Percentiles rank a stretch among this genome's conserved stretches.
Evolutionary conservation across 23 tunicate species (phyloP).

Genomic region (Trididemnum clinides): DNA sequence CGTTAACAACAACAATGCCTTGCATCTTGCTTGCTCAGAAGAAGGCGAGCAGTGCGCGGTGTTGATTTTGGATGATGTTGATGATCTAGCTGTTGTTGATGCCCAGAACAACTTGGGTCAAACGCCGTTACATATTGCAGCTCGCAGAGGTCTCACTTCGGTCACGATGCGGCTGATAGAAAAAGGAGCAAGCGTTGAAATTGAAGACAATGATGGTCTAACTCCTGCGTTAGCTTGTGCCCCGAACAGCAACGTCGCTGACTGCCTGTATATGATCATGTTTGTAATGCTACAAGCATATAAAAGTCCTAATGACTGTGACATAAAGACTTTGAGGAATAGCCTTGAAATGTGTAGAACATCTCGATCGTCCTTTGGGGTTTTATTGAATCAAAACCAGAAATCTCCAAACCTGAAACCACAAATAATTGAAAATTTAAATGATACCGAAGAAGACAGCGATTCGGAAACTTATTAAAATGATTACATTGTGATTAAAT

Average conservation of each 20-base stretch:
- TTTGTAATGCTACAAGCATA: constrained; percentile 48
- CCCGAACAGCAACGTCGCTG: constrained; percentile 78
- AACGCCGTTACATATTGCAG: constrained; percentile 84
- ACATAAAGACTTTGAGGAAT: constrained; percentile 18
- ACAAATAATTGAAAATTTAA: background rate
- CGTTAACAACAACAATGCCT: constrained; percentile 72
- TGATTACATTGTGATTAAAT: too few species aligned
- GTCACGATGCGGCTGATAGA: constrained; percentile 56
- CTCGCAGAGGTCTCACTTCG: constrained; percentile 55
- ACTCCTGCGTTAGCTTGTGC: constrained; percentile 93
- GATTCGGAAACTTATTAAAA: constrained; percentile 65
- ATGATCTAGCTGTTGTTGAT: constrained; percentile 54
- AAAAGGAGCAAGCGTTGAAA: constrained; percentile 44
- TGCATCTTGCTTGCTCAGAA: constrained; percentile 71
- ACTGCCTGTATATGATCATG: constrained; percentile 80
- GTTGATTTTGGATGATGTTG: constrained; percentile 45
- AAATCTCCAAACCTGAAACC: background rate
- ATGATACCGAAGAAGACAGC: constrained; percentile 44
- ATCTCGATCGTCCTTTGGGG: background rate
- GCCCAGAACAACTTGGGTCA: constrained; percentile 83
- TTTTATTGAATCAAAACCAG: background rate
- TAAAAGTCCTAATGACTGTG: background rate
- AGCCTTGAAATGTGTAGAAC: constrained; percentile 27
- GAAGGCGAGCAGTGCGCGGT: constrained; percentile 57
- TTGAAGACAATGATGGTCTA: constrained; percentile 69